Conservation (phyloP, 2,113 vertebrate species). For the Lates calcarifer region DNA sequence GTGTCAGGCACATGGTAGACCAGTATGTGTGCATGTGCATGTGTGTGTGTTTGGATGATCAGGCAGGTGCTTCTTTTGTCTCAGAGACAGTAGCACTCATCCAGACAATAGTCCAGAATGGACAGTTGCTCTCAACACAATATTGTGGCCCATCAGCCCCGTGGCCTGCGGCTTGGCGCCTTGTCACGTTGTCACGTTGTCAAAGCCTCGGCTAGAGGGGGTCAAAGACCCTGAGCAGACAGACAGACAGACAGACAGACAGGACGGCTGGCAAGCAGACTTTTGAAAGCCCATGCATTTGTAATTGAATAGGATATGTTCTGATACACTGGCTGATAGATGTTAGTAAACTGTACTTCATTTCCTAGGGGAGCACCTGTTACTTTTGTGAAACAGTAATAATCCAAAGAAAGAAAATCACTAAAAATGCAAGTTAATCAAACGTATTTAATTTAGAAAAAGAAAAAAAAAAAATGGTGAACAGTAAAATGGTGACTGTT, state of each 20-base stretch:
- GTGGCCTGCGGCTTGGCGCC: slow-evolving; percentile 64
- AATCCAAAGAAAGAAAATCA: neutral
- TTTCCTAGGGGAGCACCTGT: slow-evolving; percentile 7
- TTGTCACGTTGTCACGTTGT: slow-evolving; percentile 57
- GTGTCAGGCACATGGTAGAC: slow-evolving; percentile 88
- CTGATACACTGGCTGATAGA: neutral
- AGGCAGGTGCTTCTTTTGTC: slow-evolving; percentile 94
- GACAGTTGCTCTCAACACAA: slow-evolving; percentile 76
- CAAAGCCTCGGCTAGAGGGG: slow-evolving; percentile 33
- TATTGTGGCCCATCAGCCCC: slow-evolving; percentile 79
- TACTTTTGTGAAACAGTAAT: neutral
- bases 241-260: neutral
- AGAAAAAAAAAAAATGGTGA: too few species aligned
- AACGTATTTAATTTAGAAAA: too few species aligned
- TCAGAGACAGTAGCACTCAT: slow-evolving; percentile 76
- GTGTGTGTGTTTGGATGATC: slow-evolving; percentile 73
- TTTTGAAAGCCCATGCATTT: slow-evolving; percentile 3
- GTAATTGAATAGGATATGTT: slow-evolving; percentile 21
- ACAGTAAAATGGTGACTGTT: too few species aligned
- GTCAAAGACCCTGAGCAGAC: slow-evolving; percentile 34
- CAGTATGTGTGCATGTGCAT: slow-evolving; percentile 33
- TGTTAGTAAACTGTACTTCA: neutral
- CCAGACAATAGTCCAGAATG: slow-evolving; percentile 67
- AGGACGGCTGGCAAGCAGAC: slow-evolving; percentile 8
- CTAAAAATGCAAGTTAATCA: too few species aligned